Evolutionary conservation across 2,888 invertebrate species (phyloP), one percentile per base, ranked within the genome.

Genomic region (Erebia aethiops): DNA sequence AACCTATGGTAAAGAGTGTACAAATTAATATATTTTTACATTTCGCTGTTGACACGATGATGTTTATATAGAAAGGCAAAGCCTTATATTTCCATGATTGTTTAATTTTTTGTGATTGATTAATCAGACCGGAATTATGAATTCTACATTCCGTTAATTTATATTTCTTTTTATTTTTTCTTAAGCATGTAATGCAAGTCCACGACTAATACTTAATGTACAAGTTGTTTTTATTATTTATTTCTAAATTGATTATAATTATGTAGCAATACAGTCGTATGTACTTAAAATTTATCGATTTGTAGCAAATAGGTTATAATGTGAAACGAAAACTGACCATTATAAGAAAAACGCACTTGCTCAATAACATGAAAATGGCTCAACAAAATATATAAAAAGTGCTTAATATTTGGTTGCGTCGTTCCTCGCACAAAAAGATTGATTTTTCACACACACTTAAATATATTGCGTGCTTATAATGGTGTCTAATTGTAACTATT

Each of bases 1-100:
- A 87, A 83, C 81, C 82, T 84, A 87, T 86, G 83, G 84, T 83
- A 84, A 85, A 90, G 84, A 91, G 84, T 93, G 92, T 93, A 93
- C 92, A 92, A 92, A 92, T 91, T 92, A 91, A 91, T 91, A 92
- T 92, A 92, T 92, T 92, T 92, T 92, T 92, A 92, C 91, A 92
- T 91, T 90, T 91, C 87, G 85, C 89, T 90, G 90, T 91, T 89
- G 88, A 90, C 85, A 88, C 86, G 80, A 84, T 79, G 86, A 84
- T 79, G 86, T 88, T 88, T 78, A 86, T 84, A 81, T 67, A 67
- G 58, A 83, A 85, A 87, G 92, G 93, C 92, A 87, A 84, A 92
- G 92, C 92, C 92, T 91, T 79, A 81, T 81, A 85, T 86, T 85
- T 86, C 87, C 91, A 91, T 89, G 91, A 91, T 91, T 87, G 81